Evolutionary conservation across 2,797 vertebrate species (phyloP).

Genomic region (Eulemur rubriventer): DNA sequence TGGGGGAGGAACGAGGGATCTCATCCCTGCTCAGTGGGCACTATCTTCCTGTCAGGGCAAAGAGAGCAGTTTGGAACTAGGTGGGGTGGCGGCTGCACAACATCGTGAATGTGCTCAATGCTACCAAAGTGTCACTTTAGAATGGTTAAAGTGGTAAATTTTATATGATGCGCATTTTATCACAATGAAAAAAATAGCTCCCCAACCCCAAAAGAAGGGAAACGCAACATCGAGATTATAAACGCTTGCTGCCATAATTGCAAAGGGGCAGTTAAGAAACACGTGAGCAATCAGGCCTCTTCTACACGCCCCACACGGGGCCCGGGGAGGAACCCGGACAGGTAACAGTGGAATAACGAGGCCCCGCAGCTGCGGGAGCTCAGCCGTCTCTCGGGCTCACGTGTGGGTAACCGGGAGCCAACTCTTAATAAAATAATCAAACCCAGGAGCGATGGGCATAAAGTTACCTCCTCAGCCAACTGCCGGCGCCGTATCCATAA

Average conservation of each 20-base stretch:
- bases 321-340: not conserved
- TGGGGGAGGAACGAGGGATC: rapidly evolving
- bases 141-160: not conserved
- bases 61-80: not conserved
- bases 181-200: not conserved
- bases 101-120: rapidly evolving
- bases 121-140: not conserved
- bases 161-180: not conserved
- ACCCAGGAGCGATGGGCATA: not conserved
- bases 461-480: conserved; percentile 55
- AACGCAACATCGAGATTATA: rapidly evolving
- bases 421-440: conserved; percentile 47
- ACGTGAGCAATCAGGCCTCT: not conserved
- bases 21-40: rapidly evolving
- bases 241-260: not conserved
- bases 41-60: not conserved
- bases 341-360: not conserved
- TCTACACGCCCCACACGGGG: not conserved
- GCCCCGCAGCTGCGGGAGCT: not conserved
- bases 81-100: rapidly evolving
- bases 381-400: not conserved
- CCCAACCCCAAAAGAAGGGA: not conserved
- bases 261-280: not conserved
- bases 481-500: conserved; percentile 62
- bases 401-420: conserved; percentile 34